Evolutionary conservation across 2,113 vertebrate species (phyloP), one percentile per base, ranked within the genome.

Genomic region (Cynopterus brachyotis): DNA sequence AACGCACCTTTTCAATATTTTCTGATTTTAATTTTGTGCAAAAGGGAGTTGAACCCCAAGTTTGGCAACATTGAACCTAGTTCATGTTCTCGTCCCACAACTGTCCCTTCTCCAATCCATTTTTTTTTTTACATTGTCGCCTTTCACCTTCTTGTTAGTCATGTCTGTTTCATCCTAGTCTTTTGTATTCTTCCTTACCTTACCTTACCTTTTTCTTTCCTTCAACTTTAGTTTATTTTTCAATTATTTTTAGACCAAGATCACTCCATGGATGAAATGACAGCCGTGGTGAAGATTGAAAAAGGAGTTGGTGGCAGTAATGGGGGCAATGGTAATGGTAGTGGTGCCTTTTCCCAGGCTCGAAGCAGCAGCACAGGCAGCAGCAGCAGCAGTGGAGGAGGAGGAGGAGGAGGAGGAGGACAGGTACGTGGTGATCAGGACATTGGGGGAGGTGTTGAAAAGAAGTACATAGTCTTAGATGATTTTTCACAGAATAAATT

Each of bases 261-360:
- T 97, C 98, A 98, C 97, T 94, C 97, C 95, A 92, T 97, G 97
- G 98, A 99, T 95, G 98, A 99, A 93, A 98, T 99, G 98, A 94
- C 96, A 73, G 89, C 97, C 0, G 87, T 98, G 37, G 98, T 98
- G 95, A 99, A 98, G 98, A 98, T 98, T 75, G 98, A 99, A 83
- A 99, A 98, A 96, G 97, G 98, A 96, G 98, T 98, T 92, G 98
- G 98, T 98, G 98, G 98, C 95, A 98, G 86, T 93, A 98, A 98
- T 53, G 89, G 97, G 13, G 97, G 98, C 90, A 97, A 26, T 22
- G 98, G 98, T 53, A 98, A 98, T 81, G 97, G 97, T 79, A 95
- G 94, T 40, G 97, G 96, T 83, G 94, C 96, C 92, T 98, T 97
- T 97, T 94, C 97, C 84, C 98, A 98, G 93, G 76, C 97, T 78